Conservation (phyloP, 2,888 invertebrate genomes). For the Polyploca ridens region DNA sequence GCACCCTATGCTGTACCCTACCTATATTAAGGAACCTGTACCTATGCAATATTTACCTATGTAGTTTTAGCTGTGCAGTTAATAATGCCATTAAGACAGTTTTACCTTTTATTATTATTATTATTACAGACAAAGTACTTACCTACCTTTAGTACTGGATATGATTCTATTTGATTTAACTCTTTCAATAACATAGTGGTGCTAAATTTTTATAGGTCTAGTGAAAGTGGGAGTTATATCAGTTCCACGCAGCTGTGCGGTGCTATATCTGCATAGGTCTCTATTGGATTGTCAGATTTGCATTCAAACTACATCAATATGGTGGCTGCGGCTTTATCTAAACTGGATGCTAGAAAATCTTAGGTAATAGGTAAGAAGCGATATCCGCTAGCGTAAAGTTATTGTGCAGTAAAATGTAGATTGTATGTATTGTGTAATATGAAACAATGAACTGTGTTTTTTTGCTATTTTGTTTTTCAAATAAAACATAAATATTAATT, state of each 20-base stretch:
- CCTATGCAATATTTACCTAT: too few species aligned
- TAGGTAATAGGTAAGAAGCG: neutral
- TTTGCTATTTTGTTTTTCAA: too few species aligned
- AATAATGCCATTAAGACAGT: too few species aligned
- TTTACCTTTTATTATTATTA: too few species aligned
- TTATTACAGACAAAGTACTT: neutral
- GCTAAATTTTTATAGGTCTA: slow-evolving; percentile 73
- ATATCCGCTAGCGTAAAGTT: neutral
- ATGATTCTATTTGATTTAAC: slow-evolving; percentile 62
- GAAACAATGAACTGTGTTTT: too few species aligned
- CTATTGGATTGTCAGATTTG: slow-evolving; percentile 6
- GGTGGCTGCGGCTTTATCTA: neutral
- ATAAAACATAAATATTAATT: too few species aligned
- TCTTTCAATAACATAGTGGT: slow-evolving; percentile 71
- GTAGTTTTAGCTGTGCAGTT: too few species aligned
- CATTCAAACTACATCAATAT: slow-evolving; percentile 8
- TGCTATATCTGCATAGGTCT: slow-evolving; percentile 27
- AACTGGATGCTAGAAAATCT: neutral
- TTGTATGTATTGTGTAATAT: too few species aligned
- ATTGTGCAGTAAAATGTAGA: too few species aligned
- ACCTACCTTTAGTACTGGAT: slow-evolving; percentile 14
- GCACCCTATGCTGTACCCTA: too few species aligned
- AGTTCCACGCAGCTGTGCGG: slow-evolving; percentile 38
- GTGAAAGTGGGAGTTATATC: slow-evolving; percentile 38
- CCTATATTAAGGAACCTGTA: too few species aligned